phyloP scores from a whole-genome alignment of 2,888 invertebrate genomes.

The Gastrophysa polygoni region DNA sequence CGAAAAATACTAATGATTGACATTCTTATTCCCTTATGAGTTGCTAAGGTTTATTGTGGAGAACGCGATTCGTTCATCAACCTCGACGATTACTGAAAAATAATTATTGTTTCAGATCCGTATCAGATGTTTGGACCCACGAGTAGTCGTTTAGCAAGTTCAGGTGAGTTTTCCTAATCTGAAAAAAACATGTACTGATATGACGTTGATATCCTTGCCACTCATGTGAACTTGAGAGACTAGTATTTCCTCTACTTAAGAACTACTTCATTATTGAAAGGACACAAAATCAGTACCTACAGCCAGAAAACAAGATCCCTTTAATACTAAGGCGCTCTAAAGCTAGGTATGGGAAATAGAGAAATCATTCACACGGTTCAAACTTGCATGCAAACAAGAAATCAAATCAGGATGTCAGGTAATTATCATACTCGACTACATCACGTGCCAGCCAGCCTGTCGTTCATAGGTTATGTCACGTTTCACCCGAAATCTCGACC shows the following conservation, averaged over 20 bases:
- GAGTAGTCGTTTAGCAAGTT: conserved; percentile 94
- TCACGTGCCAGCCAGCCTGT: conserved; percentile 46
- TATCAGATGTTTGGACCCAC: conserved; percentile 98
- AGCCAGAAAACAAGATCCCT: no score
- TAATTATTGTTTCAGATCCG: conserved; percentile 77
- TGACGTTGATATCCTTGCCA: no score
- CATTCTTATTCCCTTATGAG: no score
- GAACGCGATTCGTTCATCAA: conserved; percentile 38
- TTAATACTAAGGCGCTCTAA: no score
- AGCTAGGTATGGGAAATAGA: no score
- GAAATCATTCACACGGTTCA: not conserved
- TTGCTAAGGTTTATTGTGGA: conserved; percentile 7
- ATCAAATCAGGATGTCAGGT: conserved; percentile 52
- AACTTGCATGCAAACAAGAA: conserved; percentile 52
- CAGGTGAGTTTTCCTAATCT: conserved; percentile 68
- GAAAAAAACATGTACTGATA: no score
- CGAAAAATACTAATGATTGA: no score
- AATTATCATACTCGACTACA: conserved; percentile 39
- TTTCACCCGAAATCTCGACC: conserved; percentile 14
- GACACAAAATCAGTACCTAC: no score
- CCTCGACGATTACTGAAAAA: not conserved
- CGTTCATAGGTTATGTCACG: conserved; percentile 29
- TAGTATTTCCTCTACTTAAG: no score
- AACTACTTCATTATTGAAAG: no score
- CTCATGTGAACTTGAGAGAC: no score